Evolutionary conservation across 1,140 invertebrate genomes (phyloP).

Genomic region (Anadara kagoshimensis): DNA sequence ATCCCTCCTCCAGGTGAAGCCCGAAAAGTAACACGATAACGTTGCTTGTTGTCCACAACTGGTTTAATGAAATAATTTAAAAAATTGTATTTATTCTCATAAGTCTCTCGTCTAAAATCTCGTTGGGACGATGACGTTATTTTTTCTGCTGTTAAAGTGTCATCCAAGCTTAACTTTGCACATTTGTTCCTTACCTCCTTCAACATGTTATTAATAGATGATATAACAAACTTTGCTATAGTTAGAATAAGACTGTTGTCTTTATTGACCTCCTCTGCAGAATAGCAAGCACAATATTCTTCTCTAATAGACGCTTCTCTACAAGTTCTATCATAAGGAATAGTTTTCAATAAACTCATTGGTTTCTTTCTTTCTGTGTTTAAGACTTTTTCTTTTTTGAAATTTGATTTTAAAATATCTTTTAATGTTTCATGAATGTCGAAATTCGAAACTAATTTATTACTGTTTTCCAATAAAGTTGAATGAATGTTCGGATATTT

Average conservation of each 20-base stretch:
- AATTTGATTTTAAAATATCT: constrained; percentile 66
- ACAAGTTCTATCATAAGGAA: constrained; percentile 70
- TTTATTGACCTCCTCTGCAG: constrained; percentile 20
- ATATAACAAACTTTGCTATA: constrained; percentile 44
- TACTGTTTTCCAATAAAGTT: constrained; percentile 82
- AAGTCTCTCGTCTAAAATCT: constrained; percentile 1
- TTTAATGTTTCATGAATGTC: constrained; percentile 72
- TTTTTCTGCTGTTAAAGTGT: constrained; percentile 15
- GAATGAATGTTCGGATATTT: constrained; percentile 79
- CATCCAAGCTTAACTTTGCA: constrained; percentile 33
- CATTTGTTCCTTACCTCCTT: constrained; percentile 38
- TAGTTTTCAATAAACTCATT: constrained; percentile 11
- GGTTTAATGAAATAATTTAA: constrained; percentile 48
- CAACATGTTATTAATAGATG: constrained; percentile 46
- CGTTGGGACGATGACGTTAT: constrained; percentile 26
- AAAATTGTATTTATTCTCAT: constrained; percentile 40
- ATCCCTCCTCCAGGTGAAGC: constrained; percentile 14
- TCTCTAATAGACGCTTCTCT: constrained; percentile 68
- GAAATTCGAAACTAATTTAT: constrained; percentile 73
- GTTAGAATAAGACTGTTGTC: background rate
- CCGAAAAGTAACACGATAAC: constrained; percentile 29
- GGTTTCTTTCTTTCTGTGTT: background rate
- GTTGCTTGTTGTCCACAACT: constrained; percentile 45
- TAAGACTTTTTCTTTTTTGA: constrained; percentile 18
- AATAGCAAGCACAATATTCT: constrained; percentile 74